Evolutionary conservation across 2,888 invertebrate species (phyloP).

Genomic region (Agapostemon virescens): DNA sequence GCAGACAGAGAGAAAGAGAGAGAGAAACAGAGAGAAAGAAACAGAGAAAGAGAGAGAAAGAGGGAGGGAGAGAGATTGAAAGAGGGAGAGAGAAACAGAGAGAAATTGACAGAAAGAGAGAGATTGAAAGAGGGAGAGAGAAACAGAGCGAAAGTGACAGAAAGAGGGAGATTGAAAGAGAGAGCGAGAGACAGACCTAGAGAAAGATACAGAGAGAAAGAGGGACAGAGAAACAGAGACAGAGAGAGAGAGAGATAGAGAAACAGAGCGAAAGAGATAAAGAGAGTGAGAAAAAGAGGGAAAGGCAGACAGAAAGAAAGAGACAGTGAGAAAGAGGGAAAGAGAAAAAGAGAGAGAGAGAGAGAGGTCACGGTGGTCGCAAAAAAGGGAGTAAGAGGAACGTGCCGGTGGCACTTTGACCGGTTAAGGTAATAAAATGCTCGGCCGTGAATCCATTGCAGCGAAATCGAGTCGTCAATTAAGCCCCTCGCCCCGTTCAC

Average conservation of each 20-base stretch:
- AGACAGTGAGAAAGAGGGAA: too few species aligned
- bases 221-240: not conserved
- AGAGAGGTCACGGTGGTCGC: not conserved
- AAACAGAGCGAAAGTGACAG: too few species aligned
- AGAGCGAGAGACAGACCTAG: too few species aligned
- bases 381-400: not conserved
- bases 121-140: too few species aligned
- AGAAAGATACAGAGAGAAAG: not conserved
- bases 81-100: not conserved
- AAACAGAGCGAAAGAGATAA: not conserved
- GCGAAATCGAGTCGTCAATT: constrained; percentile 6
- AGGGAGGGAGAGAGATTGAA: not conserved
- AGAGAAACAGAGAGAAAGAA: not conserved
- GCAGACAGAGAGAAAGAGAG: not conserved
- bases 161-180: not conserved
- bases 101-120: too few species aligned
- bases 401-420: constrained; percentile 10
- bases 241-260: too few species aligned
- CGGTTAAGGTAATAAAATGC: constrained; percentile 34
- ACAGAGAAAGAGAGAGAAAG: not conserved
- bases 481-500: not conserved
- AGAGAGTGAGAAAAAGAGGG: too few species aligned
- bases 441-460: constrained; percentile 31
- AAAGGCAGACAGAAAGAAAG: too few species aligned
- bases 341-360: not conserved